Conservation (phyloP, 1,140 invertebrate species). For the Leptonema lineaticorne region DNA sequence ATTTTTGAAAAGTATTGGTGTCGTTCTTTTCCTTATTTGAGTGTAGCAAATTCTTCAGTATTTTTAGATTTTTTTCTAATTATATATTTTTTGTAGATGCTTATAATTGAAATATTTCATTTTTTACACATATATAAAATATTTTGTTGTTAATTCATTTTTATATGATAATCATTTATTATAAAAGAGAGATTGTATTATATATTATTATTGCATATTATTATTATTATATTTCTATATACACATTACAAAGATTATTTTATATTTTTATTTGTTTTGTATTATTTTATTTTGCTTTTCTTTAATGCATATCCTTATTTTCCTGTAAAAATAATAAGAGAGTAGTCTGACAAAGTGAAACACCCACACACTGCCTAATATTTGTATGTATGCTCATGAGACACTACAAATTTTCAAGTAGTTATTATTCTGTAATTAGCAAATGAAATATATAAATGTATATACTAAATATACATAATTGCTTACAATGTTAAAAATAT, state of each 20-base stretch:
- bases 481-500: background rate
- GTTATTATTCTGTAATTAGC: conserved; percentile 1
- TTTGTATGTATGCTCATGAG: background rate
- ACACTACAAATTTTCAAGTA: conserved; percentile 13
- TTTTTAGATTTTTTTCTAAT: no score
- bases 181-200: conserved; percentile 30
- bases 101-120: background rate
- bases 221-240: conserved; percentile 37
- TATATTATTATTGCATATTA: no score
- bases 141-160: conserved; percentile 21
- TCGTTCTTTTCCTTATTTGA: no score
- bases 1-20: no score
- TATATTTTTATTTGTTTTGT: conserved; percentile 35
- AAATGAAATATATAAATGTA: no score
- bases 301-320: background rate
- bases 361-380: conserved; percentile 9
- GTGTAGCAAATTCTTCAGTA: no score
- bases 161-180: conserved; percentile 22
- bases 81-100: conserved; percentile 9
- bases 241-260: conserved; percentile 39
- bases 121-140: conserved; percentile 9
- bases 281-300: conserved; percentile 33
- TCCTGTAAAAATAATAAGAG: background rate
- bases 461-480: background rate
- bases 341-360: background rate